Conservation (phyloP, 2,797 vertebrate species). For the Argya squamiceps region DNA sequence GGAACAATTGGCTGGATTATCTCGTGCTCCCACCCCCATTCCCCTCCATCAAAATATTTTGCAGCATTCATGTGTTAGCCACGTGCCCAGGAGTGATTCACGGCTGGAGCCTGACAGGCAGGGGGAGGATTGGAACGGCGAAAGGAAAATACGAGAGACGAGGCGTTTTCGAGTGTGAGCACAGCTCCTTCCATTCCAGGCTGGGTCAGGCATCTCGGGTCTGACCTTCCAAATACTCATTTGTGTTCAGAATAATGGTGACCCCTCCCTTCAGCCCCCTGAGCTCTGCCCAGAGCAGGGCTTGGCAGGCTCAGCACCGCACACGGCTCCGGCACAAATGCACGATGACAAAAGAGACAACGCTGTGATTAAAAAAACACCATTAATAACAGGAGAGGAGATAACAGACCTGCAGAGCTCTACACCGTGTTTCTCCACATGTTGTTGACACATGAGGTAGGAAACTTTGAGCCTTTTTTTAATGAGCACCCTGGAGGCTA, state of each 20-base stretch:
- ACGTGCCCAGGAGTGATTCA: constrained; percentile 51
- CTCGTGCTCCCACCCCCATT: not conserved
- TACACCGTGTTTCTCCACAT: not conserved
- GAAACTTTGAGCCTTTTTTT: constrained; percentile 39
- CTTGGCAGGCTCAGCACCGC: not conserved
- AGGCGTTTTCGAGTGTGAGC: not conserved
- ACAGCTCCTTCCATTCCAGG: not conserved
- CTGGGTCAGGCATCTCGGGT: not conserved
- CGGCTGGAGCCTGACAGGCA: not conserved
- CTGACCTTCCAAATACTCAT: not conserved
- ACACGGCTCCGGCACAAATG: fast-evolving
- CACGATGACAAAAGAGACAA: not conserved
- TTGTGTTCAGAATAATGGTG: not conserved
- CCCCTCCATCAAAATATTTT: constrained; percentile 50
- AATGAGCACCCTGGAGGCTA: constrained; percentile 41
- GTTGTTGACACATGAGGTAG: constrained; percentile 42
- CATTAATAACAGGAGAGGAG: not conserved
- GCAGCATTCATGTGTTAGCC: not conserved
- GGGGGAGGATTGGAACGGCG: not conserved
- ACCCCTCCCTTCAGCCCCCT: not conserved
- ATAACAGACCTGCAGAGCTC: not conserved
- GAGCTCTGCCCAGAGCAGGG: not conserved
- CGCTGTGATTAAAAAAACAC: not conserved
- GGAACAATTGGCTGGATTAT: not conserved
- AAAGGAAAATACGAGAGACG: constrained; percentile 6